phyloP scores from a whole-genome alignment of 2,113 vertebrate genomes.

The Tiliqua scincoides region DNA sequence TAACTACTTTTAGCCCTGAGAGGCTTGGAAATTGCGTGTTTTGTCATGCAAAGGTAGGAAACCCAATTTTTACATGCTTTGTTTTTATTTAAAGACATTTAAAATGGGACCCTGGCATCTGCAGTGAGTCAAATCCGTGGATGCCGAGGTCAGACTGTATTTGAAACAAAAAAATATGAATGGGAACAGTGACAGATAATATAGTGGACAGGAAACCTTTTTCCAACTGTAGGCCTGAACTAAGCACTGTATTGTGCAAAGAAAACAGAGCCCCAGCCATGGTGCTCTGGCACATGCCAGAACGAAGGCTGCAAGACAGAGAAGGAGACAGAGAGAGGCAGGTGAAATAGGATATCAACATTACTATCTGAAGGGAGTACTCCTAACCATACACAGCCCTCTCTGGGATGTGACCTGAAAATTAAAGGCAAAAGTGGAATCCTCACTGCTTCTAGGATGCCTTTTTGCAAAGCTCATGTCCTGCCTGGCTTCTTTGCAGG shows the following conservation, averaged over 20 bases:
- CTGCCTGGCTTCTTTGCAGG: background rate
- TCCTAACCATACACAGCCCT: background rate
- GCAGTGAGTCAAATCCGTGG: too few relatives aligned
- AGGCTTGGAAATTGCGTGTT: too few relatives aligned
- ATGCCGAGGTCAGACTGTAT: too few relatives aligned
- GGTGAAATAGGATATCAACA: too few relatives aligned
- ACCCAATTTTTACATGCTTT: too few relatives aligned
- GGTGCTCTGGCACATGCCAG: too few relatives aligned
- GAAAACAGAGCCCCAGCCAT: background rate
- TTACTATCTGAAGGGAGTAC: background rate
- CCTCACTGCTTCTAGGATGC: background rate
- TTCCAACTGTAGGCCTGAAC: background rate
- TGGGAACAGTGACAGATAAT: background rate
- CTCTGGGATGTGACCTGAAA: background rate
- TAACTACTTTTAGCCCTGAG: too few relatives aligned
- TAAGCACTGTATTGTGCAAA: background rate
- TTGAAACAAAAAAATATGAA: background rate
- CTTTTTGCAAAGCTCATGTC: background rate
- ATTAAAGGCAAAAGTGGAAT: background rate
- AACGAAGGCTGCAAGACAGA: background rate
- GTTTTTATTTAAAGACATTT: too few relatives aligned
- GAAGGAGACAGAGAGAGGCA: background rate
- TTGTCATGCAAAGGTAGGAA: too few relatives aligned
- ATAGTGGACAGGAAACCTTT: background rate
- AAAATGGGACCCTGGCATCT: too few relatives aligned